phyloP scores from a whole-genome alignment of 2,113 vertebrate genomes.

The Lanius ludovicianus region DNA sequence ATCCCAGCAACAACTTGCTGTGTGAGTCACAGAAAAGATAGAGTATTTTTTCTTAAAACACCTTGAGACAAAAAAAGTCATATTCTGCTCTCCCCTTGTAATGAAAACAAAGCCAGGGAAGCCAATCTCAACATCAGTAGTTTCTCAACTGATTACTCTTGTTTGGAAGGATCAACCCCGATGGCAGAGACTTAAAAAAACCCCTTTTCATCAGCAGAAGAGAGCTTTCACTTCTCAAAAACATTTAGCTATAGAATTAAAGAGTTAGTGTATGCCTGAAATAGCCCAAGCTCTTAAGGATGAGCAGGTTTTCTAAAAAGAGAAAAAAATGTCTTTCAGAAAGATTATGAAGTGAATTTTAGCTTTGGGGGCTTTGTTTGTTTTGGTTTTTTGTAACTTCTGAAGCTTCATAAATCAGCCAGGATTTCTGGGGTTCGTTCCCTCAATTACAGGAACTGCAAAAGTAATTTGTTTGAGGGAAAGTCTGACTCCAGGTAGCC shows the following conservation, averaged over 20 bases:
- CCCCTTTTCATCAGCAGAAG: background rate
- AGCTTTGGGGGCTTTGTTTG: background rate
- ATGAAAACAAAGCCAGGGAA: background rate
- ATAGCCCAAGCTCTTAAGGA: background rate
- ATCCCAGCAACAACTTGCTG: constrained; percentile 34
- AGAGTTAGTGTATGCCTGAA: background rate
- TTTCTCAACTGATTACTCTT: background rate
- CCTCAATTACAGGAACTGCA: background rate
- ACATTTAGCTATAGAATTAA: background rate
- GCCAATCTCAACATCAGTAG: background rate
- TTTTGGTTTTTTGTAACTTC: background rate
- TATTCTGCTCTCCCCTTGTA: background rate
- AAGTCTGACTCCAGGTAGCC: background rate
- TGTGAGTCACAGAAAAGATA: background rate
- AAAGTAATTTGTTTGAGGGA: background rate
- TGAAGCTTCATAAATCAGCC: background rate
- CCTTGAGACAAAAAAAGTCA: background rate
- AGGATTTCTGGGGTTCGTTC: background rate
- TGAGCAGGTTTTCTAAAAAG: background rate
- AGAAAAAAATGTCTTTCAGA: background rate
- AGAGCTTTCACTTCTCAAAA: background rate
- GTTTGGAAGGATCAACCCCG: background rate
- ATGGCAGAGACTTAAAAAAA: background rate
- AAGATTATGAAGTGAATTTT: background rate
- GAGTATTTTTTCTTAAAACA: background rate